phyloP scores from a whole-genome alignment of 1,140 invertebrate species.

The Drosophila repletoides region DNA sequence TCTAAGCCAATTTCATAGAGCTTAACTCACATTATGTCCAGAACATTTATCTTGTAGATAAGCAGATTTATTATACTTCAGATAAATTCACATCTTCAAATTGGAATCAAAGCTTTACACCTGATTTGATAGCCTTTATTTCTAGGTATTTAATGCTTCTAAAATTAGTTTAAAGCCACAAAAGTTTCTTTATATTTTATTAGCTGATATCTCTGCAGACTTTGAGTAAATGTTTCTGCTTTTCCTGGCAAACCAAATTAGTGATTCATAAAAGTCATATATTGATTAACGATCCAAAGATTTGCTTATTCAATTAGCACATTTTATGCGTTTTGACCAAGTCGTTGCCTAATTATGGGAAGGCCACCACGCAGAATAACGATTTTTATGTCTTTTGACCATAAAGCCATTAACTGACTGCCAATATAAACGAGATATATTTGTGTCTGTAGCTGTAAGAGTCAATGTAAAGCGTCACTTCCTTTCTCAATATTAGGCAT shows the following conservation, averaged over 20 bases:
- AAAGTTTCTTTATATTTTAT: too few relatives aligned
- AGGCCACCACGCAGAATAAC: constrained; percentile 57
- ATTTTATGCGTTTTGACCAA: constrained; percentile 64
- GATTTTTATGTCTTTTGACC: constrained; percentile 70
- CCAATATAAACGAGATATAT: constrained; percentile 26
- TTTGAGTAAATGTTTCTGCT: constrained; percentile 9
- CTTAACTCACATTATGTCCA: too few relatives aligned
- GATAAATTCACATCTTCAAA: too few relatives aligned
- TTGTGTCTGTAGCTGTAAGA: constrained; percentile 7
- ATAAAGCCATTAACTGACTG: constrained; percentile 49
- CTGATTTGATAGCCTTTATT: too few relatives aligned
- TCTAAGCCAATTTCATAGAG: too few relatives aligned
- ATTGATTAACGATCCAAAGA: constrained; percentile 61
- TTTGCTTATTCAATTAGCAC: constrained; percentile 77
- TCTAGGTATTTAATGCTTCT: too few relatives aligned
- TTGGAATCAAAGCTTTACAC: too few relatives aligned
- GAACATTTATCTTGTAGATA: too few relatives aligned
- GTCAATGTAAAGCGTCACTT: constrained; percentile 57
- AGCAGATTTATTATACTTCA: too few relatives aligned
- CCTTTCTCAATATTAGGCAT: constrained; percentile 55
- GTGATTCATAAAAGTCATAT: constrained; percentile 55
- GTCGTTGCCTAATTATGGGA: constrained; percentile 53
- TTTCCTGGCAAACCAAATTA: too few relatives aligned
- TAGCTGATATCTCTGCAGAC: constrained; percentile 13
- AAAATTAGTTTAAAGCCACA: too few relatives aligned